phyloP scores from a whole-genome alignment of 2,113 vertebrate genomes.

The Caranx melampygus region DNA sequence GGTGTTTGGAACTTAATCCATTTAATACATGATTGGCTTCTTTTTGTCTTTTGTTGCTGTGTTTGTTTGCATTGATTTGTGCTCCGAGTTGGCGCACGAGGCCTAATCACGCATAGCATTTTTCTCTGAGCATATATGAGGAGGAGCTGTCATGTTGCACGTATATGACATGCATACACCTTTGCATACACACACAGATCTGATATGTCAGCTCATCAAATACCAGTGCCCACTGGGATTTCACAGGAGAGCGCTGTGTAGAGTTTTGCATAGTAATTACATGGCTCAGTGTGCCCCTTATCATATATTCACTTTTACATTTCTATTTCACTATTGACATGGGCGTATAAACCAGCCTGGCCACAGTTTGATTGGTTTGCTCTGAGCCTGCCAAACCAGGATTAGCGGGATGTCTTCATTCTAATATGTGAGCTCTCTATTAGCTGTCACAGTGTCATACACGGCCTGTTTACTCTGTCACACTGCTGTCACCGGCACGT shows the following conservation, averaged over 20 bases:
- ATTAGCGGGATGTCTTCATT: conserved; percentile 36
- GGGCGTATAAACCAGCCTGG: background rate
- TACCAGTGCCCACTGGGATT: conserved; percentile 29
- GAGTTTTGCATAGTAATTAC: conserved; percentile 61
- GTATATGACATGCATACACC: background rate
- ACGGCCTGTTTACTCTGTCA: conserved; percentile 21
- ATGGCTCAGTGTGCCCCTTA: conserved; percentile 30
- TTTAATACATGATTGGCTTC: conserved; percentile 19
- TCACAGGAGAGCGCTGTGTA: background rate
- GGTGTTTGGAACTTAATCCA: conserved; percentile 21
- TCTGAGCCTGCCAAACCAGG: conserved; percentile 16
- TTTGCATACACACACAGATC: background rate
- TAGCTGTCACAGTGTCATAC: conserved; percentile 38
- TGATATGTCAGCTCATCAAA: conserved; percentile 43
- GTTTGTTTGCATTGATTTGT: conserved; percentile 29
- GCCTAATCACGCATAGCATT: conserved; percentile 5
- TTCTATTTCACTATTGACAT: conserved; percentile 52
- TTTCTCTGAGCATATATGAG: conserved; percentile 11
- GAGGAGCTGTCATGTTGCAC: conserved; percentile 19
- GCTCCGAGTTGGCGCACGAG: conserved; percentile 7
- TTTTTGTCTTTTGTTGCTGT: background rate
- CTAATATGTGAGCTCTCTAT: conserved; percentile 24
- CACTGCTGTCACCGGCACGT: background rate
- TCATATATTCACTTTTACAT: conserved; percentile 36
- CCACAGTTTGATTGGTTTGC: conserved; percentile 17